These are phyloP conservation scores for Terebella lapidaria DNA, from an alignment of 2,888 invertebrate genomes.

Conservation along the genomic window DNA sequence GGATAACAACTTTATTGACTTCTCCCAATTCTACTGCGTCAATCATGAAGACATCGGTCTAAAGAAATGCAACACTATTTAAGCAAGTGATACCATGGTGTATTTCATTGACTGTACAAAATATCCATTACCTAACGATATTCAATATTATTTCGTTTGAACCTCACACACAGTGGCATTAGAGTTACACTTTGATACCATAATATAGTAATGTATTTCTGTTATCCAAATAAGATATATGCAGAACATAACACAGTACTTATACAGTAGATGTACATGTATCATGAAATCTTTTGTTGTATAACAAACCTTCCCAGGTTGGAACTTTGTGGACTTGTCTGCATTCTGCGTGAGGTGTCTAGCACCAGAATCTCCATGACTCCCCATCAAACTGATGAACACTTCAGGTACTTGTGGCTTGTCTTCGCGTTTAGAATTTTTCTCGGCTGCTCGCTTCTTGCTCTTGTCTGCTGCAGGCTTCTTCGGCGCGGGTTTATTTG, in stretches of 20 bases:
- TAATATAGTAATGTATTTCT: too few relatives aligned
- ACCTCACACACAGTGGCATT: too few relatives aligned
- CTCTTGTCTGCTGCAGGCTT: background rate
- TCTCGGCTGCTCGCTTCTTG: background rate
- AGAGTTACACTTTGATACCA: too few relatives aligned
- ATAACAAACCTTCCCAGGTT: background rate
- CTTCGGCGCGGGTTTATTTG: background rate
- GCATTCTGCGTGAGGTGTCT: background rate
- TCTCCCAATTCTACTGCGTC: slow-evolving; percentile 41
- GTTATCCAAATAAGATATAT: too few relatives aligned
- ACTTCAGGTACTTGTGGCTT: background rate
- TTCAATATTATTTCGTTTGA: too few relatives aligned
- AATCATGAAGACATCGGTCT: slow-evolving; percentile 42
- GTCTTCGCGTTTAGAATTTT: slow-evolving; percentile 31
- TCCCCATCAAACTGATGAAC: background rate
- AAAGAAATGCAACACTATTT: too few relatives aligned
- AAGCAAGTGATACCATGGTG: too few relatives aligned
- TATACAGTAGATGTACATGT: too few relatives aligned
- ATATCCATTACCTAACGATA: too few relatives aligned
- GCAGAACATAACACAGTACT: too few relatives aligned
- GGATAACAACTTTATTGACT: slow-evolving; percentile 35
- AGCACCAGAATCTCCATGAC: background rate
- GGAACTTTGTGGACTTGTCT: background rate
- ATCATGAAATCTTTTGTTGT: too few relatives aligned
- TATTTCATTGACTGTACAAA: too few relatives aligned